A percentile compares a stretch with the other conserved stretches of the same genome.
phyloP scores from a whole-genome alignment of 2,888 invertebrate genomes.

The Lacanobia wlatinum region DNA sequence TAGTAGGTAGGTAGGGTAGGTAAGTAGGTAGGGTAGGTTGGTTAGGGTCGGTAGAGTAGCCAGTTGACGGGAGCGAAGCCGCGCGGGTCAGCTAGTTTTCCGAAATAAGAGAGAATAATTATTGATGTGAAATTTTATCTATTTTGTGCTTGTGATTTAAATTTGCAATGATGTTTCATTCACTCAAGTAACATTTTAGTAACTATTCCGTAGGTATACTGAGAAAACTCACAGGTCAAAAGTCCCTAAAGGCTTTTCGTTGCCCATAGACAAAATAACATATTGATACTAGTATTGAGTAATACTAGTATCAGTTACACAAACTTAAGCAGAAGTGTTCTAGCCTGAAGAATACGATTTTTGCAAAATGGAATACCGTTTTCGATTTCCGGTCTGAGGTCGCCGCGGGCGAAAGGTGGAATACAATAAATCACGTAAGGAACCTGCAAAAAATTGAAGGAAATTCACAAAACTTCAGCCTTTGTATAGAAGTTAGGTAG shows the following conservation, averaged over 20 bases:
- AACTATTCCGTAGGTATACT: too few relatives aligned
- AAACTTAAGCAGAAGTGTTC: neutral
- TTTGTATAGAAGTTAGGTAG: neutral
- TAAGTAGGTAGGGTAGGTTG: too few relatives aligned
- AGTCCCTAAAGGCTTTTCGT: neutral
- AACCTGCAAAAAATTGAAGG: conserved; percentile 7
- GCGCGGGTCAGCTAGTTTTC: too few relatives aligned
- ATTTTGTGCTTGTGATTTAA: neutral
- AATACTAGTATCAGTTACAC: neutral
- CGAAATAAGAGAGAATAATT: neutral
- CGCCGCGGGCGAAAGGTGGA: conserved; percentile 22
- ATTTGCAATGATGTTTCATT: neutral
- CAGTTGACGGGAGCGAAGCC: too few relatives aligned
- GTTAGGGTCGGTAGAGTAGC: too few relatives aligned
- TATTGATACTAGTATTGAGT: too few relatives aligned
- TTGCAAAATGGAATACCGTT: conserved; percentile 36
- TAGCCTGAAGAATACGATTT: conserved; percentile 13
- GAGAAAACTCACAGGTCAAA: neutral
- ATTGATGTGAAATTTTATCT: neutral
- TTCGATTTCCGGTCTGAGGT: conserved; percentile 41
- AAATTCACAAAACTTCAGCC: neutral
- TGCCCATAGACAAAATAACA: neutral
- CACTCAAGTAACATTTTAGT: neutral
- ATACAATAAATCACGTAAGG: conserved; percentile 22
- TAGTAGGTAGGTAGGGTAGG: too few relatives aligned